Base-by-base conservation (phyloP, 2,888 invertebrate genomes). In the Orchesellides sinensis region DNA sequence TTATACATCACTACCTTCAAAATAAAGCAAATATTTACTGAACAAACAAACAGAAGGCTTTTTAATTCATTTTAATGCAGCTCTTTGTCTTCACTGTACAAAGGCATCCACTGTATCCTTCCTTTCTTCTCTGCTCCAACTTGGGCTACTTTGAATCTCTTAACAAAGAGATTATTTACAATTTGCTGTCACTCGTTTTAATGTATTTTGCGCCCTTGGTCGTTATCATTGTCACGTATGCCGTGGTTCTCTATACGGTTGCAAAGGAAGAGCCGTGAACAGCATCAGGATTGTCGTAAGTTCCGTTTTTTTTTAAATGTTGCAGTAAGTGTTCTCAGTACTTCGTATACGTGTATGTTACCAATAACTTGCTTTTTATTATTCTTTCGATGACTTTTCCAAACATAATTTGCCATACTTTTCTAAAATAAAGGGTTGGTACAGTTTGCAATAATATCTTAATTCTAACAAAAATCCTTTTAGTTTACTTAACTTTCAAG, bases 121-220 rank as follows among this genome's bases (percentile, higher is more conserved):
- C 93, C 88, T 95, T 93, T 89, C 91, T 92, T 82, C 95, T 95
- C 89, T 95, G 95, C 89, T 95, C 95, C 0, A 93, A 95, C 0
- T 95, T 95, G 89, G 93, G 93, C 61, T 94, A 93, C 79, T 95
- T 95, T 89, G 90, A 92, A 0, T 92, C 92, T 8, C 91, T 91
- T 0, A 90, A 91, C 0, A 92, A 94, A 79, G 94, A 95, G 89
- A 90, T 93, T 35, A 93, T 92, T 0, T 95, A 95, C 90, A 95
- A 94, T 88, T 90, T 95, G 32, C 93, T 94, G 89, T 94, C 94
- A 86, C 92, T 95, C 0, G 91, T 93, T 79, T 93, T 93, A 0
- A 93, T 95, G 92, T 95, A 95, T 90, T 94, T 95, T 89, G 89
- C 94, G 1, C 95, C 95, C 0, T 90, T 96, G 35, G 89, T 93